Base-by-base conservation (phyloP, 92 coral and sea anemone genomes). In the Epizoanthus rinbou region DNA sequence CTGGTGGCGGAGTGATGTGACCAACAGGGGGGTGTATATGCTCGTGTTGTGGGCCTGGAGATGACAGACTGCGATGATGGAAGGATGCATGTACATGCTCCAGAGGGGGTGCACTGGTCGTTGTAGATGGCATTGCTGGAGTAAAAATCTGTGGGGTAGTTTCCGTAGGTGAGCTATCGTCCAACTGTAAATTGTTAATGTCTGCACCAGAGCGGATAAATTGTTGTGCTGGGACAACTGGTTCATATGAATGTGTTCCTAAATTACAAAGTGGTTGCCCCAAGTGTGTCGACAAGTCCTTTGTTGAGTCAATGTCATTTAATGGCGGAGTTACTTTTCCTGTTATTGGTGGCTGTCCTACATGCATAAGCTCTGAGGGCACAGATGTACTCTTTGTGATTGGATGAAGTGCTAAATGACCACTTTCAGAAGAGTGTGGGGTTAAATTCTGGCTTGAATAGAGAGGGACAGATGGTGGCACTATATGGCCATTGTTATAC, bases 181-280 rank as follows among this genome's bases (percentile, higher is more conserved):
- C 97, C 11, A 91, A 75, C 60, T 82, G 89, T 10, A 63, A 39
- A 76, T 91, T 89, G 16, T 84, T 81, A 22, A 93, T 88, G 69
- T 91, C 97, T 57, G 97, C 94, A 6, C 91, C 92, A 17, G 97
- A 93, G 15, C 97, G 97, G 64, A 93, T 92, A 78, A 87, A 85
- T 19, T 86, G 97, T 24, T 73, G 89, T 22, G 89, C 92, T 62
- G 97, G 83, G 67, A 86, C 84, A 24, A 93, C 91, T 17, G 97
- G 97, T 76, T 93, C 94, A 86, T 87, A 93, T 79, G 91, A 79
- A 85, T 91, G 97, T 52, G 82, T 76, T 85, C 92, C 86, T 16
- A 93, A 84, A 59, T 63, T 86, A 91, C 92, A 91, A 41, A 93
- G 81, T 57, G 97, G 97, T 25, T 87, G 91, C 6, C 97, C 97